Evolutionary conservation across 2,888 invertebrate species (phyloP), one percentile per base, ranked within the genome.

Genomic region (Vandiemenella viatica): DNA sequence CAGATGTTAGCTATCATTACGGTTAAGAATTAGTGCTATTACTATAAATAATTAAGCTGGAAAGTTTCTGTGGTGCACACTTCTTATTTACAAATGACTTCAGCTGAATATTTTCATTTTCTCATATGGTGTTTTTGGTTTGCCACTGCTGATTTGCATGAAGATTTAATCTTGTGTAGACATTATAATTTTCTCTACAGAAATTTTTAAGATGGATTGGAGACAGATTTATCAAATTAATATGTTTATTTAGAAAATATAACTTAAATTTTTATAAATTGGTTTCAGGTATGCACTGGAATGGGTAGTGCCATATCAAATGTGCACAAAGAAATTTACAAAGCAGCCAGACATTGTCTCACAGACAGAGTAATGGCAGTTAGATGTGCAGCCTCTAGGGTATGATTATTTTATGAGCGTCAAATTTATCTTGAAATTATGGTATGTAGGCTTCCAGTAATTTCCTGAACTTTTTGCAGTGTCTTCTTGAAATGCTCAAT

Each of bases 341-440:
- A 92, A 64, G 88, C 91, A 8, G 84, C 89, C 4, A 80, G 87
- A 57, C 81, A 86, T 58, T 83, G 91, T 55, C 72, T 93, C 53
- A 83, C 89, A 16, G 98, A 98, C 66, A 75, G 97, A 45, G 88
- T 90, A 1, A 81, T 90, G 78, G 80, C 87, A 16, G 97, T 97
- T 17, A 76, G 97, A 43, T 89, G 89, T 52, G 92, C 93, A 2
- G 91, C 97, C 0, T 89, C 96, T 0, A 75, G 75, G 70, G 79
- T 80, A 61, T 57, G 55, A 1, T 26, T 15, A 20, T 18, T 22
- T 32, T 15, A n/a, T 32, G 15, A 32, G 15, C 15, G 32, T 13
- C 32, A 32, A n/a, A 32, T 32, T 13, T 32, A 4, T 32, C 5
- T 32, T 1, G 15, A 32, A 32, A 32, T 32, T 32, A n/a, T 15